phyloP scores from a whole-genome alignment of 2,797 vertebrate species.

The Manis crassicaudata region DNA sequence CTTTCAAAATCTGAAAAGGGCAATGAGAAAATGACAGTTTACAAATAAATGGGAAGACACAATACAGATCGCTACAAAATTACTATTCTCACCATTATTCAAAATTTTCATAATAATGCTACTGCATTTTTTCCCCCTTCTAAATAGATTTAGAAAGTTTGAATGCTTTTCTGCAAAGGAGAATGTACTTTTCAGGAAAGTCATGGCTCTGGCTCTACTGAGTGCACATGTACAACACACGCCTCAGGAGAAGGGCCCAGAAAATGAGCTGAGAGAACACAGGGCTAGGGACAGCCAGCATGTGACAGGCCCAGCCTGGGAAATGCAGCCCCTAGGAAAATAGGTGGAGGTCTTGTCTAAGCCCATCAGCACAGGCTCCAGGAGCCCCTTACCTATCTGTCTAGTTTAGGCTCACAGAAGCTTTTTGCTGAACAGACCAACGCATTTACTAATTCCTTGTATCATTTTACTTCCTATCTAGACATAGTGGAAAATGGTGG shows the following conservation, averaged over 20 bases:
- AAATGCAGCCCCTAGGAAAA: neutral
- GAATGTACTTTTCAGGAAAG: too few species aligned
- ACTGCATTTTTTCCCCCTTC: neutral
- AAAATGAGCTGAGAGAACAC: neutral
- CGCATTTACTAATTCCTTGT: neutral
- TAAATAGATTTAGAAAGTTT: neutral
- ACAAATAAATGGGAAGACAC: constrained; percentile 49
- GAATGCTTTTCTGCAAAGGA: too few species aligned
- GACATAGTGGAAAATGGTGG: neutral
- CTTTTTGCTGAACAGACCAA: neutral
- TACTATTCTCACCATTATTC: neutral
- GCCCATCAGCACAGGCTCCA: too few species aligned
- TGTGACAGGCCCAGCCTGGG: too few species aligned
- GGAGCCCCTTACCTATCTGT: neutral
- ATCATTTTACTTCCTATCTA: too few species aligned
- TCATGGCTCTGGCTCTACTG: neutral
- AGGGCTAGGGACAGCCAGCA: neutral
- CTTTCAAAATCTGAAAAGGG: constrained; percentile 54
- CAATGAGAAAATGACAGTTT: constrained; percentile 49
- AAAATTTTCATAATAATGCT: neutral
- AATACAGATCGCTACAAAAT: neutral
- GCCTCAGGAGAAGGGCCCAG: neutral
- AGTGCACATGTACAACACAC: neutral
- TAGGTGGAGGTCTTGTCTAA: neutral
- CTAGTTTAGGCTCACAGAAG: neutral